A percentile compares a stretch with the other conserved stretches of the same genome.
phyloP scores from a whole-genome alignment of 2,888 invertebrate genomes.

The Imbricaverruca yamaguchii region DNA sequence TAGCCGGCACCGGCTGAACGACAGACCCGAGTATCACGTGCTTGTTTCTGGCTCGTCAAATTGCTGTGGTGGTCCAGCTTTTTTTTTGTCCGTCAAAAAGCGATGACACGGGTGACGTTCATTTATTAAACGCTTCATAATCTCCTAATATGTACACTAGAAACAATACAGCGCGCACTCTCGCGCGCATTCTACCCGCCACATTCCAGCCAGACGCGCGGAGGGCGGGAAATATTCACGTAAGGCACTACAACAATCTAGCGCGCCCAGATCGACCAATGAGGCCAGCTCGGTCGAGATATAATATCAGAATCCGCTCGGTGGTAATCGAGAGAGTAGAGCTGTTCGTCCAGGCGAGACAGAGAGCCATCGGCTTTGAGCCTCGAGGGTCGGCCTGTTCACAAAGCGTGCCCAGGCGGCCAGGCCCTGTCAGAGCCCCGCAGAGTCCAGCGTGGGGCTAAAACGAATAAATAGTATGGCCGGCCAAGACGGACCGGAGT shows the following conservation, averaged over 20 bases:
- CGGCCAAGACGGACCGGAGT: too few relatives aligned
- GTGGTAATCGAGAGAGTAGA: neutral
- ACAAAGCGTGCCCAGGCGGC: too few relatives aligned
- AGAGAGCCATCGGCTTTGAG: too few relatives aligned
- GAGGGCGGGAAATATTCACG: too few relatives aligned
- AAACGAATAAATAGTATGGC: neutral
- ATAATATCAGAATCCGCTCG: neutral
- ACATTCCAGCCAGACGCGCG: too few relatives aligned
- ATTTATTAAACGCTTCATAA: neutral
- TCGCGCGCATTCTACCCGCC: too few relatives aligned
- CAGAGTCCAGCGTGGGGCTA: neutral
- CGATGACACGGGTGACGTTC: neutral
- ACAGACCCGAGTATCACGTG: too few relatives aligned
- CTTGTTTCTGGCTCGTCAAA: too few relatives aligned
- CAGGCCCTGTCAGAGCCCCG: too few relatives aligned
- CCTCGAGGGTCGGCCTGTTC: too few relatives aligned
- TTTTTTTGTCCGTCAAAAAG: neutral
- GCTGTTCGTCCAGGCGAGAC: too few relatives aligned
- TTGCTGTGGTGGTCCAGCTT: neutral
- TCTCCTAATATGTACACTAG: constrained; percentile 6
- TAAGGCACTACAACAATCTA: constrained; percentile 6
- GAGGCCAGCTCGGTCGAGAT: neutral
- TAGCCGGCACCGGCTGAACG: too few relatives aligned
- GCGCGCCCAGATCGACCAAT: neutral
- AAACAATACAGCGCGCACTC: neutral